Evolutionary conservation across 2,888 invertebrate genomes (phyloP).

Genomic region (Drymonia ruficornis): DNA sequence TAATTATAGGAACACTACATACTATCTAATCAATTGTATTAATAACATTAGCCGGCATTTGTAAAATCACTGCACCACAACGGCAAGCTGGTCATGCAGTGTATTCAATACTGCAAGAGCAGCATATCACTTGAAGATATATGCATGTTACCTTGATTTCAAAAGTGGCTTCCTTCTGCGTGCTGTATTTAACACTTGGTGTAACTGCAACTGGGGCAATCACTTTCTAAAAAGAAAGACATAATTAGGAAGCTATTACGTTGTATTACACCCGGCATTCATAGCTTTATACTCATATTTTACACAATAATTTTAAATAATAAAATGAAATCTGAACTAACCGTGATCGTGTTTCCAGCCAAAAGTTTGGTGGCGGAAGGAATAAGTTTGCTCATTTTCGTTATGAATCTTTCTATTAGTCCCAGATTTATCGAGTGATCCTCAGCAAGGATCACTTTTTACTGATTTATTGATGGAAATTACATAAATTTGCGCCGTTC

Average conservation of each 20-base stretch:
- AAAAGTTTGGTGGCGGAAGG: constrained; percentile 69
- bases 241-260: constrained; percentile 5
- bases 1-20: constrained; percentile 50
- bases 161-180: constrained; percentile 85
- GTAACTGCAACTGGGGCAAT: constrained; percentile 58
- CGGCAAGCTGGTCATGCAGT: neutral
- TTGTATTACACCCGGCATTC: neutral
- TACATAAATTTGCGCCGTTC: constrained; percentile 18
- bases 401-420: constrained; percentile 55
- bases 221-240: constrained; percentile 64
- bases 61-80: neutral
- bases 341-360: constrained; percentile 60
- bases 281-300: neutral
- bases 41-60: constrained; percentile 11
- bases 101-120: no score
- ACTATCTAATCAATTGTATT: constrained; percentile 9
- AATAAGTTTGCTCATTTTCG: constrained; percentile 74
- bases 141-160: constrained; percentile 81
- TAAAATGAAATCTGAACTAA: constrained; percentile 42
- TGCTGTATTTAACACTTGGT: constrained; percentile 83
- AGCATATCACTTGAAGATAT: constrained; percentile 1
- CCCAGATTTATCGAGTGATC: constrained; percentile 70
- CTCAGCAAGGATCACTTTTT: constrained; percentile 51
- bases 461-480: constrained; percentile 12
- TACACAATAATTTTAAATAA: constrained; percentile 4